These are phyloP conservation scores for Lordiphosa fenestrarum DNA, from an alignment of 2,888 invertebrate species.

Conservation along the genomic window DNA sequence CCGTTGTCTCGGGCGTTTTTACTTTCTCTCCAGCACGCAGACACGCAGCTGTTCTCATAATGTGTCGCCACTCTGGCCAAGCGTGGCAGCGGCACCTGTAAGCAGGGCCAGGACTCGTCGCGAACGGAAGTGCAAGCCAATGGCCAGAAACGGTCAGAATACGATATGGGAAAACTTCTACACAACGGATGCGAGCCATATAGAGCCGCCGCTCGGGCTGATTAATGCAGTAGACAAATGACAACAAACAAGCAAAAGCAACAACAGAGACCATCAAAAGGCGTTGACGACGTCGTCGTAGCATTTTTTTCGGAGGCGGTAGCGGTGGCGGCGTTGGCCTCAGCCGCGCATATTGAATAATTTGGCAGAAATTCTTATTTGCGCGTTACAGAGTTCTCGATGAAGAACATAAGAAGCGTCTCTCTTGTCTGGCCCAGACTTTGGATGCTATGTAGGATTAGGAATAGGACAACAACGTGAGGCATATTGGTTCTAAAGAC, in stretches of 20 bases:
- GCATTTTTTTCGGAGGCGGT: background rate
- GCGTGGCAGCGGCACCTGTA: conserved; percentile 39
- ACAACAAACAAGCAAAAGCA: conserved; percentile 1
- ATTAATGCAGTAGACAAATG: conserved; percentile 24
- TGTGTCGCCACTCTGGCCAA: conserved; percentile 13
- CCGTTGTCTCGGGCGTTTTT: conserved; percentile 51
- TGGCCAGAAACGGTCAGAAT: conserved; percentile 62
- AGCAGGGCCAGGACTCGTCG: conserved; percentile 11
- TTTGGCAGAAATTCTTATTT: conserved; percentile 63
- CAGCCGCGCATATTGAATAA: conserved; percentile 43
- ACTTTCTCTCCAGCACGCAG: conserved; percentile 49
- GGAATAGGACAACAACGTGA: too few species aligned
- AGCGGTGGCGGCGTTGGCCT: conserved; percentile 1
- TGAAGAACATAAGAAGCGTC: too few species aligned
- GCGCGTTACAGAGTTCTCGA: conserved; percentile 43
- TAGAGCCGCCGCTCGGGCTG: conserved; percentile 36
- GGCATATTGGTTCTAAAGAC: too few species aligned
- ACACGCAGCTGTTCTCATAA: conserved; percentile 50
- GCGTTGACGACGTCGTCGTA: conserved; percentile 25
- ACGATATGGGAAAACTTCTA: conserved; percentile 35
- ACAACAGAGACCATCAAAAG: conserved; percentile 22
- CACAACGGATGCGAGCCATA: conserved; percentile 62
- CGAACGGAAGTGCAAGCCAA: conserved; percentile 67
- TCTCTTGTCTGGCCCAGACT: too few species aligned
- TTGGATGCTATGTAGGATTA: too few species aligned